These are phyloP conservation scores for Sminthurides bifidus DNA, from an alignment of 1,140 invertebrate species.

Conservation along the genomic window DNA sequence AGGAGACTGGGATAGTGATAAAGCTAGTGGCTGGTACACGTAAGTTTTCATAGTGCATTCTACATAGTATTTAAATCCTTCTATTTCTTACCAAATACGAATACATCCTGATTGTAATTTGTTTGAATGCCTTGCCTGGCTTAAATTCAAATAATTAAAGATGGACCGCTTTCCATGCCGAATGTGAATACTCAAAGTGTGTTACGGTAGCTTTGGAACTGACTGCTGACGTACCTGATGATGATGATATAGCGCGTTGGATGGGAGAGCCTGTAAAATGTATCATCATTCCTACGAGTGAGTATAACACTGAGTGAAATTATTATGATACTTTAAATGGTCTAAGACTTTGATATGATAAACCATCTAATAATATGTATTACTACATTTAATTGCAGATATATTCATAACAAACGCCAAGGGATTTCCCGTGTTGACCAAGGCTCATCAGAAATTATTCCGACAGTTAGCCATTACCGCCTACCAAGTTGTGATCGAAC, in stretches of 20 bases:
- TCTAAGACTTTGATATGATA: background rate
- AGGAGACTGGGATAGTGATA: too few species aligned
- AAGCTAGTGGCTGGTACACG: too few species aligned
- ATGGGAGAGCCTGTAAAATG: slow-evolving; percentile 80
- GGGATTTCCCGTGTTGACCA: slow-evolving; percentile 78
- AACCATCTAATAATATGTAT: background rate
- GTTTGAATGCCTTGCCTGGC: too few species aligned
- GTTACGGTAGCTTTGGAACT: slow-evolving; percentile 54
- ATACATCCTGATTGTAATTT: too few species aligned
- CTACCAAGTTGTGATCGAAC: slow-evolving; percentile 21
- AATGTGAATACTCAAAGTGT: too few species aligned
- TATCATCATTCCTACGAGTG: slow-evolving; percentile 65
- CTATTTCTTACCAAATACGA: too few species aligned
- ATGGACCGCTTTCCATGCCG: too few species aligned
- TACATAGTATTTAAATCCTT: too few species aligned
- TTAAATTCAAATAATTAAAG: too few species aligned
- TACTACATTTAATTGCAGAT: slow-evolving; percentile 62
- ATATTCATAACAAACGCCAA: slow-evolving; percentile 69
- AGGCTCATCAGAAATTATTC: slow-evolving; percentile 65
- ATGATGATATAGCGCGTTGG: slow-evolving; percentile 65
- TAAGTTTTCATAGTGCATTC: too few species aligned
- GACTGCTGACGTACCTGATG: slow-evolving; percentile 51
- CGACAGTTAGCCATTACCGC: slow-evolving; percentile 35
- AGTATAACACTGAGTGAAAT: slow-evolving; percentile 39
- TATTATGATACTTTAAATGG: background rate